Evolutionary conservation across 2,888 invertebrate genomes (phyloP).

Genomic region (Perdita meconis): DNA sequence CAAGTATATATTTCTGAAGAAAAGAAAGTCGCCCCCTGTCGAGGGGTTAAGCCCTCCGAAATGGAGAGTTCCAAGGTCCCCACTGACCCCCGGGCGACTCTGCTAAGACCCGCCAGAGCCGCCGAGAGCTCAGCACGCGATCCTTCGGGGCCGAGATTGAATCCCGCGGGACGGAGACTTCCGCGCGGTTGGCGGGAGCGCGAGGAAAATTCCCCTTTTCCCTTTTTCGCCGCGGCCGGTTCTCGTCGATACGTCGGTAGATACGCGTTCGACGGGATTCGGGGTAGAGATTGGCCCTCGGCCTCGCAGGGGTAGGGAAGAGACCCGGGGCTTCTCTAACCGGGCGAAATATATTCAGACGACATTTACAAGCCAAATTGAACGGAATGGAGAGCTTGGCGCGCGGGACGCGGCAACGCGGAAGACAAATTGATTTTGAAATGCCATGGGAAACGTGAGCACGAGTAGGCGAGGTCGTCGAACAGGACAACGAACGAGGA

Average conservation of each 20-base stretch:
- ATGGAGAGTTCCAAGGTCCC: too few species aligned
- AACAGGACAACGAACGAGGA: conserved; percentile 37
- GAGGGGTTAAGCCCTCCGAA: too few species aligned
- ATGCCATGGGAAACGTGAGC: conserved; percentile 71
- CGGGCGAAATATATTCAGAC: conserved; percentile 78
- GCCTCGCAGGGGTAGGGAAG: conserved; percentile 21
- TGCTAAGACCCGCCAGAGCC: conserved; percentile 49
- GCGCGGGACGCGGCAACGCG: conserved; percentile 72
- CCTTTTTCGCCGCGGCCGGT: too few species aligned
- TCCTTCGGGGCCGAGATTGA: conserved; percentile 56
- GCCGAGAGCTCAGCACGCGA: conserved; percentile 41
- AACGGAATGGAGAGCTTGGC: conserved; percentile 76
- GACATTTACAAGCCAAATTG: conserved; percentile 83
- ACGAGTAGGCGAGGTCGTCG: conserved; percentile 32
- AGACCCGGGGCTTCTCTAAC: conserved; percentile 16
- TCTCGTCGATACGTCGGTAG: conserved; percentile 51
- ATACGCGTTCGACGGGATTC: conserved; percentile 45
- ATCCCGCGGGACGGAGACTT: conserved; percentile 51
- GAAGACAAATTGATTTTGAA: conserved; percentile 82
- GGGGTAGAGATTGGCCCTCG: conserved; percentile 25
- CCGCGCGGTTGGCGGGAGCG: conserved; percentile 13
- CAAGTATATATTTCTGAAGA: too few species aligned
- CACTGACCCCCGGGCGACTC: conserved; percentile 54
- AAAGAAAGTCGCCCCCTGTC: too few species aligned
- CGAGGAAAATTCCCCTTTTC: conserved; percentile 9